Evolutionary conservation across 1,140 invertebrate genomes (phyloP), one percentile per base, ranked within the genome.

Genomic region (Triops longicaudatus): DNA sequence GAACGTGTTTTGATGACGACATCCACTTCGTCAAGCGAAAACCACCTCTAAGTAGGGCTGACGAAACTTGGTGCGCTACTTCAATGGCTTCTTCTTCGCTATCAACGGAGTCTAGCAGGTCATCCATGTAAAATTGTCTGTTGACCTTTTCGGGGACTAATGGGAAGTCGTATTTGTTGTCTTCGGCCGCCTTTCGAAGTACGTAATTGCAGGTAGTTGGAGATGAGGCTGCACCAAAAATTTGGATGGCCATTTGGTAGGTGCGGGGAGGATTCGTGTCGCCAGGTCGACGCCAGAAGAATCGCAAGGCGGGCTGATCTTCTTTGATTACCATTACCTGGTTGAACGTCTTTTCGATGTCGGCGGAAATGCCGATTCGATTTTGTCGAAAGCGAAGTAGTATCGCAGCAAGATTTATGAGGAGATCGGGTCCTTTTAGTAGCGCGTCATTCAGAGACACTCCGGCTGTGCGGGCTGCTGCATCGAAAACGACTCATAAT

Each of bases 161-260:
- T 26, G 73, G 74, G 74, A 42, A 78, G 14, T 76, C 75, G 12
- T 73, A 26, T 14, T 73, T 10, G 44, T 26, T 63, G 26, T 41
- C 76, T 72, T 75, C 50, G 4, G 14, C 74, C 3, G 77, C 74
- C 9, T 44, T 41, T 11, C 50, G 28, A n/a, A 75, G 4, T 2
- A 37, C 77, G 77, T 76, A 78, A 7, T n/a, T 71, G 26, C 73
- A 76, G 1, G 10, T 75, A 0, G 74, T 43, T 1, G 80, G 80
- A 1, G 80, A 81, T 1, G 31, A 81, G 1, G 74, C 37, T 1
- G 79, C 74, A 14, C 80, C 79, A 28, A 81, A 81, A 6, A 78
- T 37, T 12, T 77, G 76, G 5, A 77, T 31, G 9, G 37, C 42
- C 77, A 78, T 78, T 22, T 78, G 37, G 7, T 26, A 50, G 14